These are phyloP conservation scores for Ochlodes sylvanus DNA, from an alignment of 2,888 invertebrate species.

Conservation along the genomic window DNA sequence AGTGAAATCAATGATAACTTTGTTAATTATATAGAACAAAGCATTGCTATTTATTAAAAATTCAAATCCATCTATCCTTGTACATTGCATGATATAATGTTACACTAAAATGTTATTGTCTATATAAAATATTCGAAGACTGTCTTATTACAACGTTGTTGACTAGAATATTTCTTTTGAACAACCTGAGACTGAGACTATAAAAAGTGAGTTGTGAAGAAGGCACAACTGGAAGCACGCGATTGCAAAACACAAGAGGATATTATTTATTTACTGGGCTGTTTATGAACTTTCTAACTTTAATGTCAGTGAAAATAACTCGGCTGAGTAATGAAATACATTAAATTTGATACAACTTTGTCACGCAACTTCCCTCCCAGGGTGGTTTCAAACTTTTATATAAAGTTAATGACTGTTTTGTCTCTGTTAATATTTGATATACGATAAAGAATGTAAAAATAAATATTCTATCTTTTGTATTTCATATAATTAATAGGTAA, in stretches of 20 bases:
- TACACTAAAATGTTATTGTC: background rate
- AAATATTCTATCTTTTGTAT: no score
- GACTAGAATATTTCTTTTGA: slow-evolving; percentile 12
- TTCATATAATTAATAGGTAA: no score
- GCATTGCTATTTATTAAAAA: background rate
- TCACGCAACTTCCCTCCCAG: slow-evolving; percentile 62
- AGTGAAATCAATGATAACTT: no score
- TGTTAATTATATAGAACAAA: no score
- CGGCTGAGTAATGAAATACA: slow-evolving; percentile 67
- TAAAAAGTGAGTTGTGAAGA: slow-evolving; percentile 25
- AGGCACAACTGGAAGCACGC: slow-evolving; percentile 27
- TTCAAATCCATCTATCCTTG: background rate
- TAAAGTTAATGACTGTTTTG: slow-evolving; percentile 8
- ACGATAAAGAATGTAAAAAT: no score
- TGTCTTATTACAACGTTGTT: background rate
- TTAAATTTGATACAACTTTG: slow-evolving; percentile 69
- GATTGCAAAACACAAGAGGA: slow-evolving; percentile 60
- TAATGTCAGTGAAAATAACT: slow-evolving; percentile 74
- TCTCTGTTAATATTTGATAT: slow-evolving; percentile 4
- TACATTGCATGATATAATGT: background rate
- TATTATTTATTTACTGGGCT: slow-evolving; percentile 69
- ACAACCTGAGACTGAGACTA: slow-evolving; percentile 5
- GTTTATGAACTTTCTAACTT: slow-evolving; percentile 74
- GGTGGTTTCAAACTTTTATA: slow-evolving; percentile 17
- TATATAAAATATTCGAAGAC: background rate